Evolutionary conservation across 2,797 vertebrate genomes (phyloP).

Genomic region (Simalia tracyae): DNA sequence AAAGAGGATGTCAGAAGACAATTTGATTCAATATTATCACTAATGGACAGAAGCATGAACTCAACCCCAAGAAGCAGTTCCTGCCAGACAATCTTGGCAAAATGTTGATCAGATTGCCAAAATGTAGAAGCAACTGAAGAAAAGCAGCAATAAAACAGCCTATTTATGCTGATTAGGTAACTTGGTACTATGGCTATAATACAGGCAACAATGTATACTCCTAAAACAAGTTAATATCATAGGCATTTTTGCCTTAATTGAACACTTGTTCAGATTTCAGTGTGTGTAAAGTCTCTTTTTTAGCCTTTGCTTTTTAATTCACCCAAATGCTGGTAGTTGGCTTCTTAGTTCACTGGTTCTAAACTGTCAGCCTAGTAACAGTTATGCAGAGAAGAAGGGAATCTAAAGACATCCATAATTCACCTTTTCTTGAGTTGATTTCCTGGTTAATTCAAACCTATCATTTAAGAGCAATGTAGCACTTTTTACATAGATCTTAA

Average conservation of each 20-base stretch:
- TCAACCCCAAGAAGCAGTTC: background rate
- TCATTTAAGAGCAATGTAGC: background rate
- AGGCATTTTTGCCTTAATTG: background rate
- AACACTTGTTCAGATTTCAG: background rate
- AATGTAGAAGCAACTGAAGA: background rate
- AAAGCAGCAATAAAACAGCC: background rate
- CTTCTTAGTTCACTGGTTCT: background rate
- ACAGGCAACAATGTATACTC: background rate
- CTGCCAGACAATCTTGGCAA: background rate
- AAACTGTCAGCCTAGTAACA: background rate
- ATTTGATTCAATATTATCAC: background rate
- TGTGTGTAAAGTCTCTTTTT: background rate
- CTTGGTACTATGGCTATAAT: background rate
- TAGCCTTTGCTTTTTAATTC: background rate
- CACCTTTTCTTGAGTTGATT: background rate
- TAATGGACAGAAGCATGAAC: background rate
- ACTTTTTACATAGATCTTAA: background rate
- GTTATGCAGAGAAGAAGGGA: background rate
- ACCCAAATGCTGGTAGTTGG: background rate
- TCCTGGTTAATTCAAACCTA: background rate
- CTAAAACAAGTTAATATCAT: background rate
- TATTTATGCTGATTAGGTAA: background rate
- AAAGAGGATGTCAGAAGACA: background rate
- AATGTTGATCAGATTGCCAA: background rate
- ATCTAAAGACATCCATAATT: background rate